Evolutionary conservation across 2,113 vertebrate genomes (phyloP), one percentile per base, ranked within the genome.

Genomic region (Hepsetus odoe): DNA sequence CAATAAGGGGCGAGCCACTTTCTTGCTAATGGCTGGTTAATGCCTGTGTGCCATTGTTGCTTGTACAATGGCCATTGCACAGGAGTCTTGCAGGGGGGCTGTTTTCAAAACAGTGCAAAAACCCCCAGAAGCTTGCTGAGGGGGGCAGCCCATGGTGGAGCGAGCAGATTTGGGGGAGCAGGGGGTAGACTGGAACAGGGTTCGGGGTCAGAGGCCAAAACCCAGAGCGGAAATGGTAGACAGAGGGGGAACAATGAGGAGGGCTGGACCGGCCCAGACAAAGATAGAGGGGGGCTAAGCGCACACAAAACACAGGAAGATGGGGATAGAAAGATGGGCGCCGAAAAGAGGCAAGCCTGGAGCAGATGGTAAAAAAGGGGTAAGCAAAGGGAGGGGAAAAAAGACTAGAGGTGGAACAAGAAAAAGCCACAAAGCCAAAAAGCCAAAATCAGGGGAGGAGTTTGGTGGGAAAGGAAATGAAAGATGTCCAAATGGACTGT

Each of bases 301-400:
- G 56, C 30, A 83, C 86, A 91, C 91, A 91, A 92, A 93, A 92
- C 91, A 91, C 91, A 93, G 90, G 91, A 92, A 91, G 91, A 89
- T 89, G 84, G 82, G 88, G 83, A 89, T 82, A 88, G 89, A 90
- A 90, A 92, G 89, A 90, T 88, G 88, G 87, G 84, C 80, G 80
- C 59, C 71, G 87, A 85, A 89, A 86, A 87, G 87, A 88, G 83
- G 83, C 49, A 84, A 81, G 74, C 74, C 78, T 68, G 85, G 86
- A 88, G 88, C 91, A 93, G 91, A 92, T 91, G 90, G 91, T 87
- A 56, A 81, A 88, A 91, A 73, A 83, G 89, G 82, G 80, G 49
- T 22, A 62, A 74, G 87, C 86, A 82, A 85, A 82, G 81, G 82
- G 67, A 82, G 75, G 22, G 70, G 72, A 65, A 71, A 62, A 71